These are phyloP conservation scores for Myathropa florea DNA, from an alignment of 2,888 invertebrate species.

Conservation along the genomic window DNA sequence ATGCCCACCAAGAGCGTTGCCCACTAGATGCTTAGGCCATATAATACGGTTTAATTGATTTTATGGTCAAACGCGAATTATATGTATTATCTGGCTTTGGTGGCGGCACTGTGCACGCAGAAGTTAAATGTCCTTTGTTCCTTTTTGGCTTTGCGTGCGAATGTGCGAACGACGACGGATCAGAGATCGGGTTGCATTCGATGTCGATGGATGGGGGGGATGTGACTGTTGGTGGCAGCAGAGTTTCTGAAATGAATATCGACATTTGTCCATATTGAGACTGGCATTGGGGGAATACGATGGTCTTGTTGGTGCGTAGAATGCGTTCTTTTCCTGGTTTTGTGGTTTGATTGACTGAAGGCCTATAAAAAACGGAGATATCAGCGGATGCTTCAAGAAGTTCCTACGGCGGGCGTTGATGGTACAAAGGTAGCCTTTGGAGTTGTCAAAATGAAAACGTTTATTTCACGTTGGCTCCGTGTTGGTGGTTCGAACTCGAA, in stretches of 20 bases:
- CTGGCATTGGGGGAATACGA: conserved; percentile 16
- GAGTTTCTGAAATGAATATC: conserved; percentile 13
- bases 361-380: neutral
- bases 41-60: conserved; percentile 70
- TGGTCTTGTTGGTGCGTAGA: conserved; percentile 7
- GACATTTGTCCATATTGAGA: conserved; percentile 61
- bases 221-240: neutral
- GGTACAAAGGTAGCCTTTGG: too few relatives aligned
- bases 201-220: neutral
- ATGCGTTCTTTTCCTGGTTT: conserved; percentile 48
- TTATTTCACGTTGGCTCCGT: too few relatives aligned
- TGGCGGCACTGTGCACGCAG: conserved; percentile 6
- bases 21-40: conserved; percentile 12
- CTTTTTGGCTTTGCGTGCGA: conserved; percentile 28
- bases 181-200: conserved; percentile 53
- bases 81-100: conserved; percentile 50
- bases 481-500: too few relatives aligned
- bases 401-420: too few relatives aligned
- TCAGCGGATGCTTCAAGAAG: too few relatives aligned
- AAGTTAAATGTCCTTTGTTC: conserved; percentile 54
- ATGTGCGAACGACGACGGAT: conserved; percentile 27
- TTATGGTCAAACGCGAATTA: conserved; percentile 67
- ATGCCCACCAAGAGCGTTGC: conserved; percentile 41
- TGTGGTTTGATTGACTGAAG: neutral
- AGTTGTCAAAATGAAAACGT: too few relatives aligned